These are phyloP conservation scores for Patagioenas fasciata DNA, from an alignment of 2,113 vertebrate genomes.

Conservation along the genomic window DNA sequence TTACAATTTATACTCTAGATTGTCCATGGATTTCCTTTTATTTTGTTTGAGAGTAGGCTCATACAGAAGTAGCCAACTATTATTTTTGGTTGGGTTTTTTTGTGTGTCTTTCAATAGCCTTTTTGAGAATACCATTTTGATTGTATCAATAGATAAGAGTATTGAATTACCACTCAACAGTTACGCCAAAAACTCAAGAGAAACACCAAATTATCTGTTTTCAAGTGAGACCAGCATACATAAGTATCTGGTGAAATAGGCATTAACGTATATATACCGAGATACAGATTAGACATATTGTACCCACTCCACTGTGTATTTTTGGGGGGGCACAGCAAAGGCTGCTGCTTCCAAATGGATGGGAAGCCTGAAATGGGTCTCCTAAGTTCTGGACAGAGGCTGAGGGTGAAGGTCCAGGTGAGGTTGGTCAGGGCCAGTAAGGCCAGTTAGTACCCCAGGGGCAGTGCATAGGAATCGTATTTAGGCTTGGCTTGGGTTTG, in stretches of 20 bases:
- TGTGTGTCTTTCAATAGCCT: not conserved
- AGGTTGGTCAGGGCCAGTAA: not conserved
- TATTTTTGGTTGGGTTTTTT: not conserved
- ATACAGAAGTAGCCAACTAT: not conserved
- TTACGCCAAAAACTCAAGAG: not conserved
- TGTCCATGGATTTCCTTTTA: not conserved
- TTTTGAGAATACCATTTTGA: not conserved
- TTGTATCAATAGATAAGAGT: not conserved
- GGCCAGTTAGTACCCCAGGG: not conserved
- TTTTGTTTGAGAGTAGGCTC: not conserved
- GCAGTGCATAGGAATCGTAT: not conserved
- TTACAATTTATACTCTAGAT: not conserved
- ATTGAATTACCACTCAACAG: not conserved
- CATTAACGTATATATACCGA: accelerated
- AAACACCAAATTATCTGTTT: not conserved
- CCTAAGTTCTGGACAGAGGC: not conserved
- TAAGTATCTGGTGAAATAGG: not conserved
- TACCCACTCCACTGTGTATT: not conserved
- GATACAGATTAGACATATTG: not conserved
- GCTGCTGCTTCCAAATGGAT: not conserved
- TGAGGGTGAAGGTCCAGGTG: not conserved
- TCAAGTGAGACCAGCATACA: not conserved
- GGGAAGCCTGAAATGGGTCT: not conserved
- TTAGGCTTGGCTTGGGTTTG: not conserved
- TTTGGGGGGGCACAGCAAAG: not conserved